phyloP scores from a whole-genome alignment of 2,797 vertebrate genomes.

The Micrastur ruficollis region DNA sequence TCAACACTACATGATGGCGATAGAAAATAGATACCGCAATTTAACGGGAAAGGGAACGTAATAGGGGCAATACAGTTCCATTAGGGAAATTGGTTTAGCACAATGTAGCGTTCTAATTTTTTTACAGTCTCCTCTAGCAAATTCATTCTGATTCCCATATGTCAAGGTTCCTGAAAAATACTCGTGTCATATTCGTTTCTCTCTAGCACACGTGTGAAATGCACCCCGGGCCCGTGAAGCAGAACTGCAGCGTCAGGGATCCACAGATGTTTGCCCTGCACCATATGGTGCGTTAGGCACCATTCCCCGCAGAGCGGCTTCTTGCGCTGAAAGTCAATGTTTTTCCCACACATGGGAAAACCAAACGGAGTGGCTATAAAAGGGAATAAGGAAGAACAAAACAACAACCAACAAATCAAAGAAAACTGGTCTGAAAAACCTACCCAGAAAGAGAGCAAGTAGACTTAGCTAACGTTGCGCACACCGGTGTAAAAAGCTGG shows the following conservation, averaged over 20 bases:
- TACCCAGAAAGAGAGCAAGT: not conserved
- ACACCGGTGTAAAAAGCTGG: not conserved
- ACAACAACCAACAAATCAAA: not conserved
- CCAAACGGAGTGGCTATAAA: constrained; percentile 38
- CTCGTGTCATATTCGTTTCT: not conserved
- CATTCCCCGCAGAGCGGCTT: not conserved
- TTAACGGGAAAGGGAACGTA: not conserved
- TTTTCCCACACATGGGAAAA: constrained; percentile 37
- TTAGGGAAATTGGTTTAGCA: not conserved
- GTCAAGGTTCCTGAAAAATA: not conserved
- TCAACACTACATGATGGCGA: not conserved
- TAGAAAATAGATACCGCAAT: constrained; percentile 27
- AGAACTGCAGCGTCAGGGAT: constrained; percentile 46
- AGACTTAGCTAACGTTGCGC: not conserved
- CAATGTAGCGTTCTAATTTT: not conserved
- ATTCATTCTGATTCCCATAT: not conserved
- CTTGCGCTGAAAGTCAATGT: not conserved
- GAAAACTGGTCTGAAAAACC: not conserved
- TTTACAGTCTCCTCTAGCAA: not conserved
- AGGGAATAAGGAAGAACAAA: not conserved
- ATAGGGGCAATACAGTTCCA: not conserved
- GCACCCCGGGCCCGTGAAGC: not conserved
- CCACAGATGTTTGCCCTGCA: constrained; percentile 25
- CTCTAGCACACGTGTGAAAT: not conserved
- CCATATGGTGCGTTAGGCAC: constrained; percentile 42